A percentile compares a stretch with the other conserved stretches of the same genome.
Conservation (phyloP, 1,140 invertebrate genomes). For the Solenopsis fugax region DNA sequence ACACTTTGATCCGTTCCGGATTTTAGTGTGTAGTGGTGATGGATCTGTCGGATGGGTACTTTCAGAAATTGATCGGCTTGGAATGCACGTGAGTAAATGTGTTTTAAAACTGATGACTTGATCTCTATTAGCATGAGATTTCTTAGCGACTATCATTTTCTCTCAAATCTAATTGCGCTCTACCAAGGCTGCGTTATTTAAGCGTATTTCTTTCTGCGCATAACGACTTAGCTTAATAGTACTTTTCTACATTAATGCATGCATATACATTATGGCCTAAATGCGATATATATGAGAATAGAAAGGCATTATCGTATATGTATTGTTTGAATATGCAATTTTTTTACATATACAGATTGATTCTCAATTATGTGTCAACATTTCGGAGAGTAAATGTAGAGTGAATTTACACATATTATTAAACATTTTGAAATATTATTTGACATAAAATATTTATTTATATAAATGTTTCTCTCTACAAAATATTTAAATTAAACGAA, state of each 20-base stretch:
- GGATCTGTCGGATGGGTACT: slow-evolving; percentile 98
- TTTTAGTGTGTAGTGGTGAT: slow-evolving; percentile 97
- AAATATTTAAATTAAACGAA: background rate
- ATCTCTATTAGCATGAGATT: slow-evolving; percentile 26
- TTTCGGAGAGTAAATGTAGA: background rate
- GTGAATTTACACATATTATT: background rate
- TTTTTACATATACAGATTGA: background rate
- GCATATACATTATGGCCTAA: slow-evolving; percentile 27
- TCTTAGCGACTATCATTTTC: slow-evolving; percentile 30
- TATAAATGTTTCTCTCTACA: background rate
- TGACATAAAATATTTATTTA: background rate
- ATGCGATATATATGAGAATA: slow-evolving; percentile 22
- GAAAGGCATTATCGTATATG: background rate
- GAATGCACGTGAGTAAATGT: slow-evolving; percentile 94
- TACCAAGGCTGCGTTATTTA: background rate
- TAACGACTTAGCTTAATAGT: background rate
- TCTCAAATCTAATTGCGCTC: slow-evolving; percentile 17
- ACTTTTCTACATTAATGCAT: slow-evolving; percentile 57
- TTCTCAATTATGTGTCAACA: background rate
- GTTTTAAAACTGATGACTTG: slow-evolving; percentile 7
- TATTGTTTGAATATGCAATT: slow-evolving; percentile 12
- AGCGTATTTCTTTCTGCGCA: slow-evolving; percentile 14
- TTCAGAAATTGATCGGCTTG: slow-evolving; percentile 96
- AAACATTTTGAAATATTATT: background rate
- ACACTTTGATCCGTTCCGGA: slow-evolving; percentile 96